Base-by-base conservation (phyloP, 2,888 invertebrate genomes). In the Isoperla grammatica region DNA sequence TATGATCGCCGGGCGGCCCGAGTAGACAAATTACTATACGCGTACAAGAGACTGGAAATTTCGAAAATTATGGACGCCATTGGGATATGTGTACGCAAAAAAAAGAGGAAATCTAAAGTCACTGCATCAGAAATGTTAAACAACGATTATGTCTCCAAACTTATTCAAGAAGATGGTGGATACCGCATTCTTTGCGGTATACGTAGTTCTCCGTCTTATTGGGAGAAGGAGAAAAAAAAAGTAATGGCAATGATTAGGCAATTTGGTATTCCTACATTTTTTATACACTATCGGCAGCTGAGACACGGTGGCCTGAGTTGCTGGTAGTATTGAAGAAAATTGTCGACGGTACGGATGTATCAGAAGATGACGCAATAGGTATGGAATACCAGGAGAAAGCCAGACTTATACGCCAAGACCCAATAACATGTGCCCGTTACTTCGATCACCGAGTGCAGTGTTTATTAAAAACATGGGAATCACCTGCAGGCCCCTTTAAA, bases 221-320 rank as follows among this genome's bases (percentile, higher is more conserved):
- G 56, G 56, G 56, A 62, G 23, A 11, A 49, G 12, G 54, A 58
- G 40, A 62, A 62, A 37, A 57, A 57, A 50, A 39, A 46, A 20
- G 8, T 63, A 12, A 19, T 56, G 46, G 61, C 63, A 29, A 63
- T 63, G 63, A 62, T 63, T 40, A 2, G 59, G n/a, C 63, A 63
- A 49, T 20, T 63, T 29, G 61, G 63, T 11, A n/a, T 22, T 8
- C 59, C 61, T 8, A 62, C 61, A 5, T 59, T 37, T 57, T 57
- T 19, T 29, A 20, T n/a, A 42, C 42, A 19, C 13, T 45, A 12
- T 19, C 20, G 8, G 56, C 43, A 12, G 59, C 61, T 15, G 63
- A 66, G 63, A 63, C 63, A 5, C 61, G 58, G 59, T 63, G 64
- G 63, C 35, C 54, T 15, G 65, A 65, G 46, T 46, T 64, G n/a